Base-by-base conservation (phyloP, 2,797 vertebrate genomes). In the Mormyrops attenuatus region DNA sequence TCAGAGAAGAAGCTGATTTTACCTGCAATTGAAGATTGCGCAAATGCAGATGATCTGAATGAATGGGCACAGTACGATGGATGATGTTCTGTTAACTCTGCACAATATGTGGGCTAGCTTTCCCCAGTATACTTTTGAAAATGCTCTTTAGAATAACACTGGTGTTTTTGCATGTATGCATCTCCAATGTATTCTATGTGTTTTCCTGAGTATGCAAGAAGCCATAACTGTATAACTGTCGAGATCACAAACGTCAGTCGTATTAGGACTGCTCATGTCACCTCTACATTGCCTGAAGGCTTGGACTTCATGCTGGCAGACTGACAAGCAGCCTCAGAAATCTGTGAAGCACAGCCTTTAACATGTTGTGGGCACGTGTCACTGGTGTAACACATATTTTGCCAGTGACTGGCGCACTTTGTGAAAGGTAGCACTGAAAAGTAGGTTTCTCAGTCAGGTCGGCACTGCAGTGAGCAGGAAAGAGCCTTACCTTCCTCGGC, bases 1-100 rank as follows among this genome's bases (percentile, higher is more conserved):
- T 96, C 95, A 0, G 97, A 97, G 92, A 99, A 99, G 96, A 99
- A 99, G 90, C 95, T 92, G 15, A 99, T 89, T 93, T 97, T 99
- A 26, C 98, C 98, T 99, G 73, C 44, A 94, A 94, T 82, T 84
- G 47, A 88, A 80, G n/a, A 47, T 85, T 8, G 22, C 41, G 87
- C 57, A 57, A 66, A 88, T n/a, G 34, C n/a, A 22, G 49, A 50
- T 34, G 13, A 77, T 7, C 85, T 80, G 49, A 90, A 88, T 90
- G 44, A 60, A 52, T 49, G 30, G 55, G 47, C 20, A 66, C 34
- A 2, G 17, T 41, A 20, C 0, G 17, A n/a, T 44, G 73, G 73
- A n/a, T 80, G 73, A 17, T 80, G 41, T 44, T 80, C 34, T 0
- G 20, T 44, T 44, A 80, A n/a, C 34, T 38, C 5, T 38, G 44